phyloP scores from a whole-genome alignment of 2,888 invertebrate species.

The Drosophila ezoana region DNA sequence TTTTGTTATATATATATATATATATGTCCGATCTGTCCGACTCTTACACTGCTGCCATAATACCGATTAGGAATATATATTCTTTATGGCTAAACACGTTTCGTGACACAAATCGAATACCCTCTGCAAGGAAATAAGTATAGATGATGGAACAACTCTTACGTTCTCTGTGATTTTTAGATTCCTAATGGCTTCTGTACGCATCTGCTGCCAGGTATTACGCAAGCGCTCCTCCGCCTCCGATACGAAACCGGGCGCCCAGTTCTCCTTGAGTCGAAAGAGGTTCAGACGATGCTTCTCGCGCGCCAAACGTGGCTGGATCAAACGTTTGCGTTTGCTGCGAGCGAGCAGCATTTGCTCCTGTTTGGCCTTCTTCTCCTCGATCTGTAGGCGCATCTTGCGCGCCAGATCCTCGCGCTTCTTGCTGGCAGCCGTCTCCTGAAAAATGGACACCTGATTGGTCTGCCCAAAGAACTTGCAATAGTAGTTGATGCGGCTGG shows the following conservation, averaged over 20 bases:
- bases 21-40: too few relatives aligned
- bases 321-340: constrained; percentile 51
- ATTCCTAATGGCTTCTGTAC: constrained; percentile 72
- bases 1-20: too few relatives aligned
- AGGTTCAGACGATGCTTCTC: constrained; percentile 69
- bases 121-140: neutral
- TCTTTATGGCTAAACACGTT: neutral
- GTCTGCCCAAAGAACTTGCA: constrained; percentile 89
- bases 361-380: constrained; percentile 80
- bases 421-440: constrained; percentile 91
- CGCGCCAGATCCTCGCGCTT: constrained; percentile 91
- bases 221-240: constrained; percentile 89
- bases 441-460: constrained; percentile 88
- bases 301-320: constrained; percentile 86
- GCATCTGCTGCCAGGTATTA: constrained; percentile 73
- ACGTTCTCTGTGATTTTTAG: constrained; percentile 79
- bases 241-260: constrained; percentile 82
- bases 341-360: constrained; percentile 63
- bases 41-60: too few relatives aligned
- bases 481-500: constrained; percentile 87
- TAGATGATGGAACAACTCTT: constrained; percentile 7
- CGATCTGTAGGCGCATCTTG: constrained; percentile 88
- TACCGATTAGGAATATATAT: neutral
- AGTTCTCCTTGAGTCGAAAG: constrained; percentile 71
- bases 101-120: too few relatives aligned